Evolutionary conservation across 2,113 vertebrate species (phyloP).

Genomic region (Bolborhynchus lineola): DNA sequence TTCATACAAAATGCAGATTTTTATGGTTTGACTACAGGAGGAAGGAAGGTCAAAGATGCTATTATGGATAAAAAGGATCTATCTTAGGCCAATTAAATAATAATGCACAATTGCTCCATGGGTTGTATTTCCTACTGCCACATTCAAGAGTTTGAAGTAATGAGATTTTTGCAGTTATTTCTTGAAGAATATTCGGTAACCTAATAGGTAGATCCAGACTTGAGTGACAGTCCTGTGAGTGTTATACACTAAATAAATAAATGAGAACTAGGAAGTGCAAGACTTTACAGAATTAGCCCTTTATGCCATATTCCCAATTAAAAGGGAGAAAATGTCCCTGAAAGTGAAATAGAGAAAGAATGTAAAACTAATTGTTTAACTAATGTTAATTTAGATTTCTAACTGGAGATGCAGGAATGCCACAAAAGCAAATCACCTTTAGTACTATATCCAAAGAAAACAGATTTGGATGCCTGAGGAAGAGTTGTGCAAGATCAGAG

Average conservation of each 20-base stretch:
- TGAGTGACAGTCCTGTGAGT: background rate
- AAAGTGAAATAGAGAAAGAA: background rate
- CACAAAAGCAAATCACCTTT: rapidly evolving
- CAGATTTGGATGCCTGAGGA: background rate
- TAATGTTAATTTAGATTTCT: background rate
- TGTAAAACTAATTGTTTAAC: background rate
- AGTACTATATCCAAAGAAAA: background rate
- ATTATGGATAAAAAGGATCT: conserved; percentile 4
- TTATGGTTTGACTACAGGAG: background rate
- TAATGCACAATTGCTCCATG: background rate
- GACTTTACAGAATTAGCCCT: background rate
- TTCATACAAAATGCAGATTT: background rate
- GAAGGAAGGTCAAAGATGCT: conserved; percentile 9
- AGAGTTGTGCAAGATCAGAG: background rate
- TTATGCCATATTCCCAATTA: background rate
- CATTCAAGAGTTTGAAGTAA: background rate
- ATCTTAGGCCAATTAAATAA: conserved; percentile 34
- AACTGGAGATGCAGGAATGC: background rate
- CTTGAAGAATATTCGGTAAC: background rate
- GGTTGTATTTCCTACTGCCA: background rate
- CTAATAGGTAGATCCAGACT: background rate
- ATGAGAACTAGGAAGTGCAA: background rate
- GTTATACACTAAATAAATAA: background rate
- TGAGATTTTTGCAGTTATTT: background rate
- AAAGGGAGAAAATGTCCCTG: background rate